phyloP scores from a whole-genome alignment of 2,113 vertebrate genomes.

The Lampris incognitus region DNA sequence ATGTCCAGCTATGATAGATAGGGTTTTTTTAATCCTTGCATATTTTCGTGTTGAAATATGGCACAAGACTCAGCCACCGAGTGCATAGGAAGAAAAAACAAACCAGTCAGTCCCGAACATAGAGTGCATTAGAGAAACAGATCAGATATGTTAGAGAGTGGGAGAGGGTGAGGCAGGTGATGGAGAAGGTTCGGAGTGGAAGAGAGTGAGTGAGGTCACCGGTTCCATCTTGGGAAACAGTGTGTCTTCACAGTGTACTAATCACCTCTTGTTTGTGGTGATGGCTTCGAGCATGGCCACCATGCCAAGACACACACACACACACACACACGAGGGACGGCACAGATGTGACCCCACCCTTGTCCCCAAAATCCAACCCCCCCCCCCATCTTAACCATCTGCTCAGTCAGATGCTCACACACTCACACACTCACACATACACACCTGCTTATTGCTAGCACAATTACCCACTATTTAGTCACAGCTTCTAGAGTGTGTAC shows the following conservation, averaged over 20 bases:
- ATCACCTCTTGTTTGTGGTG: constrained; percentile 66
- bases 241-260: constrained; percentile 56
- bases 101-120: constrained; percentile 43
- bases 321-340: constrained; percentile 46
- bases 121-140: constrained; percentile 26
- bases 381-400: constrained; percentile 65
- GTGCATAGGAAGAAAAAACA: constrained; percentile 12
- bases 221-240: constrained; percentile 48
- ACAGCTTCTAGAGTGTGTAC: constrained; percentile 61
- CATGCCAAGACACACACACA: constrained; percentile 48
- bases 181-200: constrained; percentile 18
- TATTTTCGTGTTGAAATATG: constrained; percentile 47
- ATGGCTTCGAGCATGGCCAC: constrained; percentile 49
- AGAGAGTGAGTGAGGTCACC: constrained; percentile 46
- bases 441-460: constrained; percentile 33
- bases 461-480: constrained; percentile 39
- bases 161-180: not conserved
- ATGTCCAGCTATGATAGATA: constrained; percentile 44
- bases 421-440: constrained; percentile 23
- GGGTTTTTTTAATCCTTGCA: constrained; percentile 39
- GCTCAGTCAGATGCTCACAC: constrained; percentile 63
- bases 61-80: constrained; percentile 37
- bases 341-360: constrained; percentile 75
- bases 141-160: constrained; percentile 10
- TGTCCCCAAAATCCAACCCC: constrained; percentile 60